These are phyloP conservation scores for Polyommatus iphigenia DNA, from an alignment of 2,888 invertebrate species.

Conservation along the genomic window DNA sequence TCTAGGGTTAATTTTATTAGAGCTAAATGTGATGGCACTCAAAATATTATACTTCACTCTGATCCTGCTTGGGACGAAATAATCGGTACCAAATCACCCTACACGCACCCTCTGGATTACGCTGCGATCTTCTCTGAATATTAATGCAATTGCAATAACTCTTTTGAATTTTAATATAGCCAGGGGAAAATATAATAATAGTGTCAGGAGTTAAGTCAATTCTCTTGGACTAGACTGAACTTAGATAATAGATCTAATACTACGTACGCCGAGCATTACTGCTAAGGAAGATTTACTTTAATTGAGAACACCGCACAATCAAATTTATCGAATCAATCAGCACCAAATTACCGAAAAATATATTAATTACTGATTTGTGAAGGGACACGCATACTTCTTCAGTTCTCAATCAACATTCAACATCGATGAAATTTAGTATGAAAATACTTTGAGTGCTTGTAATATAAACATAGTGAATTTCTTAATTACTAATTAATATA, in stretches of 20 bases:
- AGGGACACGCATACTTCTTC: no score
- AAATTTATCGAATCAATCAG: no score
- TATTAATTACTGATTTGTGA: no score
- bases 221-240: neutral
- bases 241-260: neutral
- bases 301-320: no score
- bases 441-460: no score
- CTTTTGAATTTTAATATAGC: slow-evolving; percentile 2
- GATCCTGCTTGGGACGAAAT: neutral
- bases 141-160: slow-evolving; percentile 5
- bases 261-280: neutral
- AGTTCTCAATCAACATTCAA: no score
- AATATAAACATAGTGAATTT: no score
- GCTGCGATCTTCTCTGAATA: neutral
- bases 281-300: no score
- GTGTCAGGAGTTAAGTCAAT: neutral
- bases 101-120: neutral
- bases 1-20: neutral
- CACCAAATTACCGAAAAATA: no score
- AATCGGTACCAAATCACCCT: neutral
- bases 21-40: neutral
- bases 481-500: no score
- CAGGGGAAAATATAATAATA: neutral
- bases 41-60: neutral
- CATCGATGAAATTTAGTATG: no score